Evolutionary conservation across 2,113 vertebrate genomes (phyloP).

Genomic region (Chrysemys picta): DNA sequence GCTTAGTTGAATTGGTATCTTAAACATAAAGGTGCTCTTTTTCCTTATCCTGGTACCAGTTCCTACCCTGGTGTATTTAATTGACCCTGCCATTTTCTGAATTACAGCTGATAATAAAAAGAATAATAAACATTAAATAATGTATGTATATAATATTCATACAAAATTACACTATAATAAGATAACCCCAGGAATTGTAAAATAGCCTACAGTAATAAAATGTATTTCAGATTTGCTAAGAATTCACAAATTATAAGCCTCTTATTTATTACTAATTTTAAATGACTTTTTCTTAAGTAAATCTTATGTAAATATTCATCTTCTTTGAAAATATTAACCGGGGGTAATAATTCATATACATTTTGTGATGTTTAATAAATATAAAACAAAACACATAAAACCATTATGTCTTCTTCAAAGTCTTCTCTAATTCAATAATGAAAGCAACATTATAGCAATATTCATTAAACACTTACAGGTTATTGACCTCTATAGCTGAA

Average conservation of each 20-base stretch:
- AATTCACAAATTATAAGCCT: slow-evolving; percentile 22
- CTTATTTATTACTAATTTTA: slow-evolving; percentile 46
- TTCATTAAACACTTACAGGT: slow-evolving; percentile 75
- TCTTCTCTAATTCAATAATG: slow-evolving; percentile 74
- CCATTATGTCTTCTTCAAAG: slow-evolving; percentile 64
- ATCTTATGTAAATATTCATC: slow-evolving; percentile 24
- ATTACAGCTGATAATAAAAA: slow-evolving; percentile 32
- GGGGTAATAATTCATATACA: slow-evolving; percentile 1
- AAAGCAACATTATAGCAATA: slow-evolving; percentile 70
- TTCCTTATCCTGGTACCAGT: not conserved
- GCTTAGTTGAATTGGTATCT: not conserved
- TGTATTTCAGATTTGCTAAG: slow-evolving; percentile 45
- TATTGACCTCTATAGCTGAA: slow-evolving; percentile 74
- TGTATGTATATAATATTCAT: slow-evolving; percentile 54
- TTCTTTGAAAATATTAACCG: slow-evolving; percentile 51
- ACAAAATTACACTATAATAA: slow-evolving; percentile 45
- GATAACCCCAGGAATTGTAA: slow-evolving; percentile 38
- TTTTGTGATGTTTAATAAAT: slow-evolving; percentile 69
- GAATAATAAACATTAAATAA: slow-evolving; percentile 57
- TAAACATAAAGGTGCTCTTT: not conserved
- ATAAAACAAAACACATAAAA: slow-evolving; percentile 67
- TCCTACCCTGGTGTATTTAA: slow-evolving; percentile 25
- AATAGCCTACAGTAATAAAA: slow-evolving; percentile 57
- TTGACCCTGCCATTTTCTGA: slow-evolving; percentile 27
- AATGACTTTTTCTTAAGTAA: slow-evolving; percentile 37